Evolutionary conservation across 2,888 invertebrate species (phyloP), one percentile per base, ranked within the genome.

Genomic region (Anodontia alba): DNA sequence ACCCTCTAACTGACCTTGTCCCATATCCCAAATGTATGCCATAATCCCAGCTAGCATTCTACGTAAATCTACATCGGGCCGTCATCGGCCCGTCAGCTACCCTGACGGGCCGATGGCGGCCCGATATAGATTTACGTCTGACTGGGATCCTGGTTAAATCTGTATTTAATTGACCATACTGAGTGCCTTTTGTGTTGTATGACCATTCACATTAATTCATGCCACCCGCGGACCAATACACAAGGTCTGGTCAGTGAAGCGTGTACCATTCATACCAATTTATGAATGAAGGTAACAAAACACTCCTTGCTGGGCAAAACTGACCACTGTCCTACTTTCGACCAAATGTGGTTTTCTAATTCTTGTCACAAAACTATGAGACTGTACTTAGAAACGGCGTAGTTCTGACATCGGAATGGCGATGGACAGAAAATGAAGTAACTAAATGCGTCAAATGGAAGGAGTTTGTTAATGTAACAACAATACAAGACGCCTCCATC

Each of bases 261-360:
- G 76, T 69, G 74, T 38, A 78, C 79, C 84, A 88, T 86, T 88
- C 88, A 86, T 80, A 54, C 46, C 73, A 71, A 77, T 84, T 86
- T 88, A 81, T 88, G 86, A 86, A 88, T 86, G 86, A 78, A 20
- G 62, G 62, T 62, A 57, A 57, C 29, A 5, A 26, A 49, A 57
- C 57, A 51, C 23, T 51, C 51, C 23, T 42, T 46, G 46, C 46
- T 46, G 46, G 54, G 54, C 54, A 3, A 54, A 29, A 54, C 54
- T 54, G 54, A 54, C 54, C 54, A 54, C 29, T 54, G 29, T 7
- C 54, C 54, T 23, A n/a, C n/a, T n/a, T n/a, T n/a, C n/a, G n/a
- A n/a, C n/a, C n/a, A n/a, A n/a, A n/a, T n/a, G n/a, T n/a, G n/a
- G n/a, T n/a, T n/a, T n/a, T n/a, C n/a, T n/a, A n/a, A n/a, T n/a